Conservation (phyloP, 2,888 invertebrate species). For the Lordiphosa andalusiaca region DNA sequence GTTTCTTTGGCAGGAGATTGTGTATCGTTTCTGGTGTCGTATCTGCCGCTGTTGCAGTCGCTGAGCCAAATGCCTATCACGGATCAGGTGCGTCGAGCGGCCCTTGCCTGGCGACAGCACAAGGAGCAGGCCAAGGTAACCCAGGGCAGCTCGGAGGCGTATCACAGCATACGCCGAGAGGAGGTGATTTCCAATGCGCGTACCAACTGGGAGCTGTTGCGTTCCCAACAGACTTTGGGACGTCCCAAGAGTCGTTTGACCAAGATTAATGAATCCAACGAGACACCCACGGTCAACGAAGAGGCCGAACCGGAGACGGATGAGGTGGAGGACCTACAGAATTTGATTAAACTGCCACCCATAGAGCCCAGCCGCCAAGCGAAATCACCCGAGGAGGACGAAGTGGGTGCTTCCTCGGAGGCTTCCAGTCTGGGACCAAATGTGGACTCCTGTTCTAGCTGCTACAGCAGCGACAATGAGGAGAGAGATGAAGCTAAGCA, state of each 20-base stretch:
- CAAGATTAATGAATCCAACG: constrained; percentile 73
- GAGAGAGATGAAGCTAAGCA: constrained; percentile 42
- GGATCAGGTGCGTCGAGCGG: constrained; percentile 88
- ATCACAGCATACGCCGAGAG: constrained; percentile 84
- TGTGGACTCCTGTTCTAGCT: constrained; percentile 85
- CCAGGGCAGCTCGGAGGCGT: constrained; percentile 81
- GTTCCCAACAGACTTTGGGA: constrained; percentile 82
- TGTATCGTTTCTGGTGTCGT: constrained; percentile 89
- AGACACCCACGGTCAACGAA: constrained; percentile 27
- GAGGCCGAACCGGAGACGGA: constrained; percentile 36
- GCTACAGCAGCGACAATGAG: constrained; percentile 81
- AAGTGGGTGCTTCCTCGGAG: constrained; percentile 79
- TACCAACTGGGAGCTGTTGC: constrained; percentile 91
- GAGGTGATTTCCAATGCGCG: constrained; percentile 92
- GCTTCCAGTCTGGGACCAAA: constrained; percentile 87
- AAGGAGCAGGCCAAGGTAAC: constrained; percentile 85
- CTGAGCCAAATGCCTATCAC: constrained; percentile 90
- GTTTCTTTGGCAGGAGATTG: constrained; percentile 90
- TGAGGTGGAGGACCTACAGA: constrained; percentile 59
- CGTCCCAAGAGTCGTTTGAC: constrained; percentile 60
- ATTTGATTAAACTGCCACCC: constrained; percentile 76
- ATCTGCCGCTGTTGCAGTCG: constrained; percentile 86
- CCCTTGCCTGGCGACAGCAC: constrained; percentile 89
- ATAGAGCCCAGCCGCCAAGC: constrained; percentile 43
- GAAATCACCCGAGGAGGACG: constrained; percentile 49